Percentiles rank a stretch among this genome's conserved stretches.
Evolutionary conservation across 1,140 invertebrate genomes (phyloP).

Genomic region (Oreohelix idahoensis): DNA sequence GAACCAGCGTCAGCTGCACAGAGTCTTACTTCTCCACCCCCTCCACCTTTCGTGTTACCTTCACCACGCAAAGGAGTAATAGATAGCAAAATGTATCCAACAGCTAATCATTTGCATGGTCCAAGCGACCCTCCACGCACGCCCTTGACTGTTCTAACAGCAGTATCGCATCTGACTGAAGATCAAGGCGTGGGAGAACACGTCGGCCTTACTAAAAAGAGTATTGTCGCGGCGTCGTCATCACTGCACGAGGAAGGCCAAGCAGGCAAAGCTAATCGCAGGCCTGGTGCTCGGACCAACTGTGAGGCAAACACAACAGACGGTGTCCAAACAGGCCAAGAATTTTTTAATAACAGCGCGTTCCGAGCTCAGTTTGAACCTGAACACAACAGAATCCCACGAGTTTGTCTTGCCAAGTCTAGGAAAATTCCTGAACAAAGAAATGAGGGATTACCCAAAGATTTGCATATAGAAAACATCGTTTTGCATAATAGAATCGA

Average conservation of each 20-base stretch:
- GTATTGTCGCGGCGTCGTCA: no score
- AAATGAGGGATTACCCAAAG: not conserved
- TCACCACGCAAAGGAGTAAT: no score
- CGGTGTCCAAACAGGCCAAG: not conserved
- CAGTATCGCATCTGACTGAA: no score
- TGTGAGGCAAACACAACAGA: not conserved
- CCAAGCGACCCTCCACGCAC: no score
- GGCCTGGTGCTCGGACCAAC: not conserved
- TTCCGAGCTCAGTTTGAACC: not conserved
- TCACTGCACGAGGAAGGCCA: not conserved
- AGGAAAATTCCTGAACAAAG: not conserved
- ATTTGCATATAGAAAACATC: not conserved
- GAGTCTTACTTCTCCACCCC: no score
- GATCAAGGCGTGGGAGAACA: no score
- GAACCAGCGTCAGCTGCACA: no score
- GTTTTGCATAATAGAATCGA: not conserved
- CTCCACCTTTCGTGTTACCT: no score
- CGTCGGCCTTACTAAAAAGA: no score
- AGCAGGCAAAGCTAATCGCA: not conserved
- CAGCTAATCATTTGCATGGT: no score
- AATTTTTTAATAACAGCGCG: not conserved
- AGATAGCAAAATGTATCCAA: no score
- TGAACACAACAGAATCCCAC: not conserved
- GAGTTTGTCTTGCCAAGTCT: not conserved
- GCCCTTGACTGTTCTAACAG: no score